A percentile compares a stretch with the other conserved stretches of the same genome.
phyloP scores from a whole-genome alignment of 2,113 vertebrate species.

The Otocyon megalotis region DNA sequence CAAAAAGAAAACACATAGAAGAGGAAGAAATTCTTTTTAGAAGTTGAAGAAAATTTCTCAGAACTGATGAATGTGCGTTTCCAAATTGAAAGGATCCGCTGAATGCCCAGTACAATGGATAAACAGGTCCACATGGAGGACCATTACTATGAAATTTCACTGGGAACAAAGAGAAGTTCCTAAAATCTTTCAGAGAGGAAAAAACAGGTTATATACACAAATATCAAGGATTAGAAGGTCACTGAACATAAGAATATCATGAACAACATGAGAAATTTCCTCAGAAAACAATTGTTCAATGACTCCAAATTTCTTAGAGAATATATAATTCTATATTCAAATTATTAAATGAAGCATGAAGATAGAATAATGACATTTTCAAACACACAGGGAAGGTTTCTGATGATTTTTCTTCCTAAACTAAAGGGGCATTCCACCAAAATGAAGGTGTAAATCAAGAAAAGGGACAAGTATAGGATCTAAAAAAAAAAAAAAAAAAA shows the following conservation, averaged over 20 bases:
- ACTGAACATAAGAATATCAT: not conserved
- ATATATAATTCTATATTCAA: not conserved
- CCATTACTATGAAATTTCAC: not conserved
- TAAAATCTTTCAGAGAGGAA: not conserved
- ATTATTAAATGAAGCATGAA: not conserved
- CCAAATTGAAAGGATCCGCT: not conserved
- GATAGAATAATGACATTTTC: not conserved
- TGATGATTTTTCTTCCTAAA: not conserved
- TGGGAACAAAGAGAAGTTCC: not conserved
- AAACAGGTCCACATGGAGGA: not conserved
- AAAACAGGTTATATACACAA: not conserved
- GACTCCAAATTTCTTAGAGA: not conserved
- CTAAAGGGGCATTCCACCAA: not conserved
- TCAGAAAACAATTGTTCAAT: not conserved
- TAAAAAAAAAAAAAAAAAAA: not conserved
- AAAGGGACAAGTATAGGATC: not conserved
- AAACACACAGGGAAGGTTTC: not conserved
- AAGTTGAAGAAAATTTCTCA: constrained; percentile 22
- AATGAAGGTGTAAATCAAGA: not conserved
- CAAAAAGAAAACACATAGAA: not conserved
- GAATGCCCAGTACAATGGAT: not conserved
- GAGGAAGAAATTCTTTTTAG: not conserved
- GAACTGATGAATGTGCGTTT: not conserved
- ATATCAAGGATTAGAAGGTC: not conserved
- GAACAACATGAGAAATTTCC: not conserved